Evolutionary conservation across 2,113 vertebrate species (phyloP), one percentile per base, ranked within the genome.

Genomic region (Indri indri): DNA sequence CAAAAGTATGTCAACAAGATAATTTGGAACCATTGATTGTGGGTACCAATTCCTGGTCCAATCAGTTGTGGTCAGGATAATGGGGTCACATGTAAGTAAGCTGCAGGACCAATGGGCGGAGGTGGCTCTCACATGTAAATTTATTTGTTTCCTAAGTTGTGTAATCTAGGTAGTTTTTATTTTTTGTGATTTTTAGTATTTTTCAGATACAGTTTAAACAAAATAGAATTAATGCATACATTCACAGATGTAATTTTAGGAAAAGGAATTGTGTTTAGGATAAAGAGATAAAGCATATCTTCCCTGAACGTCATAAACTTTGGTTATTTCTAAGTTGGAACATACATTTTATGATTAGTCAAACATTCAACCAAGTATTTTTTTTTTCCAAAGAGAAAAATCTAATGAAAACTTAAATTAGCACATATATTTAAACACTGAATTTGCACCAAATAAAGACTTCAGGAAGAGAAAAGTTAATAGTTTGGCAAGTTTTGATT

Each of bases 401-500:
- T 79, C 10, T n/a, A 71, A 85, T 37, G 88, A 93, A 84, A 93
- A 82, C 23, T 57, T 37, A 59, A 82, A 40, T 45, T 91, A 77
- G 16, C 52, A 63, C 30, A 17, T 17, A n/a, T 76, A 65, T 89
- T 70, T 47, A 89, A 89, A 84, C 27, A 83, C 45, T 52, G 45
- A 76, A 54, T 86, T 74, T 87, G 27, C 1, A 71, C 40, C 42
- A 86, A 83, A 47, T 83, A 79, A 92, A 73, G 34, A 90, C 59
- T 74, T 52, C 91, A 81, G 23, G 32, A 12, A 80, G 3, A 9
- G 20, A 88, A 94, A 88, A 97, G 45, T 96, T 96, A 91, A 97
- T 90, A 96, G 90, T 92, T 85, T 81, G 95, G 96, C 97, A 98
- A 93, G 27, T 4, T 77, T 97, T 94, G 88, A 61, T 90, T 97